phyloP scores from a whole-genome alignment of 64 coral and sea anemone genomes.

The Montipora capricornis region DNA sequence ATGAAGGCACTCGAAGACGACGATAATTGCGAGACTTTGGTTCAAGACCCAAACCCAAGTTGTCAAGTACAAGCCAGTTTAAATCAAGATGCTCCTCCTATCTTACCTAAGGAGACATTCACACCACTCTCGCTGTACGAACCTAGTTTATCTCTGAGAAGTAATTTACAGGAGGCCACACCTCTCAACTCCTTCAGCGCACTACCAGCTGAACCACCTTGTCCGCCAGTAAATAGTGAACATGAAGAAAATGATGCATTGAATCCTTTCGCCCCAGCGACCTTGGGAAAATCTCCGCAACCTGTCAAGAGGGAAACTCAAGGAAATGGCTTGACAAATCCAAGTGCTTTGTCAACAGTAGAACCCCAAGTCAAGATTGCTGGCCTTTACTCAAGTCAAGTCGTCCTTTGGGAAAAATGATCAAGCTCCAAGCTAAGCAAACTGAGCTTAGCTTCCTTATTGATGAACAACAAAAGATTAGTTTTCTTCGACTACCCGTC shows the following conservation, averaged over 20 bases:
- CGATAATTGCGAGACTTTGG: no score
- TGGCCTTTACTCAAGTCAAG: not conserved
- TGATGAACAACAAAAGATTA: conserved; percentile 28
- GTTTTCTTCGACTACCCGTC: not conserved
- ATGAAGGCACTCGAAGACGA: conserved; percentile 1
- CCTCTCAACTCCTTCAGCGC: no score
- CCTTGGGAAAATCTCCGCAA: not conserved
- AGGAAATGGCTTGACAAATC: not conserved
- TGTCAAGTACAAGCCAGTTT: no score
- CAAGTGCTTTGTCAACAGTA: not conserved
- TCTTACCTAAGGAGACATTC: no score
- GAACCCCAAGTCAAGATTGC: not conserved
- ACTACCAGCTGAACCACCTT: no score
- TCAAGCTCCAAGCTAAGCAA: not conserved
- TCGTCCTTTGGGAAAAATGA: not conserved
- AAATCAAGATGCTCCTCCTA: no score
- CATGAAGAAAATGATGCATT: not conserved
- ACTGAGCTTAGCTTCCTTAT: conserved; percentile 1
- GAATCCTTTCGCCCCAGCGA: not conserved
- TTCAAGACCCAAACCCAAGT: no score
- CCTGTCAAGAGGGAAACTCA: not conserved
- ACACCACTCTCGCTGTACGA: no score
- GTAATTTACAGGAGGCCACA: no score
- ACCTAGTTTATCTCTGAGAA: no score
- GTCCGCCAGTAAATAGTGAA: not conserved